A percentile compares a stretch with the other conserved stretches of the same genome.
phyloP scores from a whole-genome alignment of 1,140 invertebrate genomes.

The Pinna nobilis region DNA sequence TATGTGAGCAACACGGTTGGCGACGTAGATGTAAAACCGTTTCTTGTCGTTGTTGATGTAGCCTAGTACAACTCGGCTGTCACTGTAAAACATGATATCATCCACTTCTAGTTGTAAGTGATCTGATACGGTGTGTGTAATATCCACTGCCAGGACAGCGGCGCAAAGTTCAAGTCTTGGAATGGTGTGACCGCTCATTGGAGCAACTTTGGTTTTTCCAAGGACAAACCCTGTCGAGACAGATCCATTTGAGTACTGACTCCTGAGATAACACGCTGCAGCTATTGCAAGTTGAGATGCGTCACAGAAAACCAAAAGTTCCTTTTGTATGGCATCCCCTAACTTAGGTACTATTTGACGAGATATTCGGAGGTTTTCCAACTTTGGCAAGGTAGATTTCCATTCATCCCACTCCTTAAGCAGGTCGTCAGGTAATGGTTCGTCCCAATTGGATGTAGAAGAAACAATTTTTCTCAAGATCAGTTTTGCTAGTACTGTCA shows the following conservation, averaged over 20 bases:
- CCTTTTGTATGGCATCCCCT: background rate
- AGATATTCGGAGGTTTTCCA: conserved; percentile 20
- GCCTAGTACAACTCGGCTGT: conserved; percentile 14
- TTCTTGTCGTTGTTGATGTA: conserved; percentile 26
- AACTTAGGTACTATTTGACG: conserved; percentile 20
- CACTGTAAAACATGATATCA: background rate
- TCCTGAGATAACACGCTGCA: conserved; percentile 28
- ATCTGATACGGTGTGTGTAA: background rate
- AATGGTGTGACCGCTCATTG: conserved; percentile 28
- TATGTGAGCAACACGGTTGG: conserved; percentile 21
- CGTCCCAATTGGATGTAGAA: conserved; percentile 39
- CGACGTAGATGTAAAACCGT: conserved; percentile 32
- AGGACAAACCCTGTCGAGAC: conserved; percentile 25
- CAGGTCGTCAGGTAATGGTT: conserved; percentile 26
- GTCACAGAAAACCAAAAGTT: conserved; percentile 14
- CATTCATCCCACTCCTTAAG: conserved; percentile 37
- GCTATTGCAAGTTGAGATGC: conserved; percentile 27
- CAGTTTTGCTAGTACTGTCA: conserved; percentile 39
- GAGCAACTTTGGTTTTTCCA: conserved; percentile 37
- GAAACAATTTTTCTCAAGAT: conserved; percentile 32
- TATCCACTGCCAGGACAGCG: conserved; percentile 8
- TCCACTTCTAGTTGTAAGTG: background rate
- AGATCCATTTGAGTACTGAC: background rate
- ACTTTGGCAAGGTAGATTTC: conserved; percentile 6
- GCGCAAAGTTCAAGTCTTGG: background rate